A percentile compares a stretch with the other conserved stretches of the same genome.
These are phyloP conservation scores for human (Homo sapiens) DNA, from an alignment of 2,113 vertebrate genomes.

Conservation along the genomic window DNA sequence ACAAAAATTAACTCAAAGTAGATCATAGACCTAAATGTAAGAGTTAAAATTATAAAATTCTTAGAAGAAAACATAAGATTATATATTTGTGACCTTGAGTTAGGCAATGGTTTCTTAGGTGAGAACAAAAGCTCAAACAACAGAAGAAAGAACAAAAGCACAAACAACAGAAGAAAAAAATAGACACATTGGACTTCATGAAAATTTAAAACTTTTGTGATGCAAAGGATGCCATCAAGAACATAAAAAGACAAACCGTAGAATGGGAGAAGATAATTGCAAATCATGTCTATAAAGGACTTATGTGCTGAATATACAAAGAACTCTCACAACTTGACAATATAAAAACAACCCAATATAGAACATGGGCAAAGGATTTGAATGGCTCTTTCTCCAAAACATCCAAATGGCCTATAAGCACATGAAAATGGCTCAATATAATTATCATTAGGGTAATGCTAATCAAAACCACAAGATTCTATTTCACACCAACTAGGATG, in stretches of 20 bases:
- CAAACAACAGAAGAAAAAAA: background rate
- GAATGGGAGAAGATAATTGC: background rate
- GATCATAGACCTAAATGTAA: too few species aligned
- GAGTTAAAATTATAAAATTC: too few species aligned
- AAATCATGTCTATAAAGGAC: background rate
- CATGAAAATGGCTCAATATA: background rate
- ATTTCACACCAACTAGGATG: background rate
- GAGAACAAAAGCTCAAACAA: background rate
- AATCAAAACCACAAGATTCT: conserved; percentile 2
- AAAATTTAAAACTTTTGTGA: background rate
- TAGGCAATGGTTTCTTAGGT: background rate
- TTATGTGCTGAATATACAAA: background rate
- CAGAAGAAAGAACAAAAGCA: background rate
- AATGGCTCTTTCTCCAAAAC: background rate
- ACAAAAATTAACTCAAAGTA: too few species aligned
- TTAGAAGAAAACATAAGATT: too few species aligned
- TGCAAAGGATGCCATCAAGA: background rate
- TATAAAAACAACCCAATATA: background rate
- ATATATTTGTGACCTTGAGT: too few species aligned
- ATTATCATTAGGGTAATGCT: background rate
- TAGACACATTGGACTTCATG: background rate
- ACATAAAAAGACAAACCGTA: background rate
- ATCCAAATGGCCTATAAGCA: background rate
- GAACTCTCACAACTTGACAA: background rate
- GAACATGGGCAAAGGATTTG: background rate